Conservation (phyloP, 2,888 invertebrate genomes). For the Mayetiola destructor region DNA sequence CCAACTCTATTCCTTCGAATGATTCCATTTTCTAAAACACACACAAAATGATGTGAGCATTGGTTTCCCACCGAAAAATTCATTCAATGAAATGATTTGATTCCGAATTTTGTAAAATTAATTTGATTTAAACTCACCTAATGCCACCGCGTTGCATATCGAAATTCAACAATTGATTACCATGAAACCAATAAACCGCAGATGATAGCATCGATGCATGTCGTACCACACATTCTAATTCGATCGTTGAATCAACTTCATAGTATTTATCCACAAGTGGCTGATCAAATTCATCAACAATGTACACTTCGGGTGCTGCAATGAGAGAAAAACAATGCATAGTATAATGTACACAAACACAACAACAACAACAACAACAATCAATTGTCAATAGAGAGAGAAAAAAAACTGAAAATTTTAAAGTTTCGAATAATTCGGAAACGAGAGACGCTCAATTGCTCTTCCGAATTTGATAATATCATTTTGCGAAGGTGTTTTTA, state of each 20-base stretch:
- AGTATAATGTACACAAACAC: no score
- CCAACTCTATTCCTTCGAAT: no score
- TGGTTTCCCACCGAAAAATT: not conserved
- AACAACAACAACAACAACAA: no score
- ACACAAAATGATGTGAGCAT: no score
- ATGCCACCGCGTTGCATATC: constrained; percentile 31
- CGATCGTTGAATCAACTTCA: constrained; percentile 34
- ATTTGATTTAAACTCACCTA: constrained; percentile 21
- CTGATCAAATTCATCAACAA: constrained; percentile 32
- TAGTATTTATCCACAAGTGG: constrained; percentile 31
- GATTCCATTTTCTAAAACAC: no score
- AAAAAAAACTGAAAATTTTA: not conserved
- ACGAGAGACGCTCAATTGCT: no score
- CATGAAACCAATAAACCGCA: constrained; percentile 32
- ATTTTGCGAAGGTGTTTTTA: no score
- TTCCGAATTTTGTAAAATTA: not conserved
- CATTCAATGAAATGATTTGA: not conserved
- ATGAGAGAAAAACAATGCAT: constrained; percentile 18
- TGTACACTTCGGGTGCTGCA: constrained; percentile 36
- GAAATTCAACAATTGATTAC: constrained; percentile 29
- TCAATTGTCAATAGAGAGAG: not conserved
- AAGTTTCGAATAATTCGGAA: no score
- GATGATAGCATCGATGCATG: constrained; percentile 30
- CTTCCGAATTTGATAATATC: no score
- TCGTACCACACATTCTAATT: constrained; percentile 33